Conservation (phyloP, 1,140 invertebrate species). For the Zaprionus gabonicus region DNA sequence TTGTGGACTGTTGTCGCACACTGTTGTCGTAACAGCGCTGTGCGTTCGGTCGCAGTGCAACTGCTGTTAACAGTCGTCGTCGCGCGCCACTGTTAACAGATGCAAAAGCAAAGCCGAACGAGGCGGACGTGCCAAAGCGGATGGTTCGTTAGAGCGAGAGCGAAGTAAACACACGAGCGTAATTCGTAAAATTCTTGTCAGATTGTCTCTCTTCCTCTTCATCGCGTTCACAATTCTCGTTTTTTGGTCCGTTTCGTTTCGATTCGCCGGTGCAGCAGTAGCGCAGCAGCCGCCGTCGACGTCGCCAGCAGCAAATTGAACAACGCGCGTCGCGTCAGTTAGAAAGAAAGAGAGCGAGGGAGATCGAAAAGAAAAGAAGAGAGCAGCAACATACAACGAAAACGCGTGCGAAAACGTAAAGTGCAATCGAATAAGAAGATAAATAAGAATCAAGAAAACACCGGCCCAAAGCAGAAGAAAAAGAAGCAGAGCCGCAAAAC, state of each 20-base stretch:
- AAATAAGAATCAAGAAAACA: constrained; percentile 18
- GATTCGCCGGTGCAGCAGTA: constrained; percentile 29
- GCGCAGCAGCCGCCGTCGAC: constrained; percentile 5
- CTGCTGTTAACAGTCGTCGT: constrained; percentile 21
- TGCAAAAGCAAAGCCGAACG: constrained; percentile 45
- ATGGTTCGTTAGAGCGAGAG: constrained; percentile 23
- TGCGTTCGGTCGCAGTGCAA: neutral
- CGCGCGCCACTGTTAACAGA: constrained; percentile 38
- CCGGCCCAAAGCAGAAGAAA: neutral
- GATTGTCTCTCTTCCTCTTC: constrained; percentile 5
- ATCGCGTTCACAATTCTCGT: neutral
- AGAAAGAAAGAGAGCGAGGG: neutral
- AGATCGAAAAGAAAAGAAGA: neutral
- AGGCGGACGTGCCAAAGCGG: constrained; percentile 38
- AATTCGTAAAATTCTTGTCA: constrained; percentile 35
- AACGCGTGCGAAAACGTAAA: constrained; percentile 1
- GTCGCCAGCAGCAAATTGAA: neutral
- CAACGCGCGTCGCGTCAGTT: neutral
- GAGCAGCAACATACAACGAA: neutral
- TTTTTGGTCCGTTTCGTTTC: constrained; percentile 5
- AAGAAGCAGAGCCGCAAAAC: constrained; percentile 28
- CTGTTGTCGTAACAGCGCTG: constrained; percentile 40
- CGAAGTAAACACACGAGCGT: constrained; percentile 7
- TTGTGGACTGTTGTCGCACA: neutral
- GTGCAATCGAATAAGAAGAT: constrained; percentile 6